These are phyloP conservation scores for Malacosoma neustria DNA, from an alignment of 2,888 invertebrate species.

Conservation along the genomic window DNA sequence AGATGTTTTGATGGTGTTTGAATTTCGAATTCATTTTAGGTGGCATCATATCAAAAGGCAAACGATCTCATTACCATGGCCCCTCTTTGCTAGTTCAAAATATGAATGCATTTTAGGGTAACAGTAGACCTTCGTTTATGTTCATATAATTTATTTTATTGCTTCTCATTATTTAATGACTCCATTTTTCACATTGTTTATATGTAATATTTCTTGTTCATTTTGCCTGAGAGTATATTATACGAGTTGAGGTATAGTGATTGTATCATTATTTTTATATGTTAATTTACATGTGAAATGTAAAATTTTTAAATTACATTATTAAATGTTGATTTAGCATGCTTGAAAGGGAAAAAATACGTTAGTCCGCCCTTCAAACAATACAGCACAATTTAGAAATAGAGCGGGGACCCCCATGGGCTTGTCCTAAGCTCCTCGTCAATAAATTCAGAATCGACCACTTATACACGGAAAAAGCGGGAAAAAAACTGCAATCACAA, in stretches of 20 bases:
- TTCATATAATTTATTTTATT: slow-evolving; percentile 46
- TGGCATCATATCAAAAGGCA: slow-evolving; percentile 27
- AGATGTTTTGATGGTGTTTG: too few species aligned
- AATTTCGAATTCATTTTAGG: too few species aligned
- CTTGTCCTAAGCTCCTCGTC: slow-evolving; percentile 42
- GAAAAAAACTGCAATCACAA: slow-evolving; percentile 15
- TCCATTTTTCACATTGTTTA: slow-evolving; percentile 24
- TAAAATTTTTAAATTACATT: too few species aligned
- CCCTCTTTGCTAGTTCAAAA: slow-evolving; percentile 39
- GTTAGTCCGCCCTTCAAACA: slow-evolving; percentile 34
- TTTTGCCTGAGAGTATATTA: too few species aligned
- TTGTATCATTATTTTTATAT: too few species aligned
- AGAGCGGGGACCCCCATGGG: slow-evolving; percentile 42
- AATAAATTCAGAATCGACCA: slow-evolving; percentile 56
- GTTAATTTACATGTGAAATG: too few species aligned
- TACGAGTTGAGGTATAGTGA: too few species aligned
- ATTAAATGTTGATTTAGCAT: too few species aligned
- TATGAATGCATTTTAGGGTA: slow-evolving; percentile 32
- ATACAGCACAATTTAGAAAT: slow-evolving; percentile 47
- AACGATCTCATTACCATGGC: slow-evolving; percentile 44
- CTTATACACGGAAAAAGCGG: slow-evolving; percentile 34
- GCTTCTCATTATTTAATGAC: slow-evolving; percentile 50
- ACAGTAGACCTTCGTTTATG: slow-evolving; percentile 14
- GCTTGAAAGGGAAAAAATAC: slow-evolving; percentile 36
- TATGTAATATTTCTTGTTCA: too few species aligned